phyloP scores from a whole-genome alignment of 2,797 vertebrate genomes.

The Thaleichthys pacificus region DNA sequence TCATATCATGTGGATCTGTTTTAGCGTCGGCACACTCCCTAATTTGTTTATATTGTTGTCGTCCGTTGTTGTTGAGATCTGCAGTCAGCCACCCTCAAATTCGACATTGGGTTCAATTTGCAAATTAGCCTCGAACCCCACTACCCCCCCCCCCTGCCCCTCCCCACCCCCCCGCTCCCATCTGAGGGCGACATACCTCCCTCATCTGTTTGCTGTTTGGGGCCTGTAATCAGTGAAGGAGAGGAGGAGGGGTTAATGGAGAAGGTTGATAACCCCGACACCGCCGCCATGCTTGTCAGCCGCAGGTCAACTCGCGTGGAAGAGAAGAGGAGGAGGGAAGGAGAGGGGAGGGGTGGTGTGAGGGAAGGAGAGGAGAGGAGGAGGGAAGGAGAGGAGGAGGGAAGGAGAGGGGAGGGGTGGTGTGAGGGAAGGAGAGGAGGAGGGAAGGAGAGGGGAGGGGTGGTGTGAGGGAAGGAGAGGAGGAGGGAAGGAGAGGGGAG shows the following conservation, averaged over 20 bases:
- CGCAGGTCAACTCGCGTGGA: constrained; percentile 62
- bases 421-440: constrained; percentile 7
- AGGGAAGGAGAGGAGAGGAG: constrained; percentile 11
- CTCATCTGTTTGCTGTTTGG: constrained; percentile 70
- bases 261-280: constrained; percentile 68
- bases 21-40: constrained; percentile 48
- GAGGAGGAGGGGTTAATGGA: constrained; percentile 66
- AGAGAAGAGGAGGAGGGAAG: constrained; percentile 49
- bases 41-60: constrained; percentile 61
- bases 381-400: constrained; percentile 8
- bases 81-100: constrained; percentile 57
- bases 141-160: neutral
- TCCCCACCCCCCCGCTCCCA: constrained; percentile 23
- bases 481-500: neutral
- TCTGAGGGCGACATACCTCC: constrained; percentile 57
- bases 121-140: constrained; percentile 52
- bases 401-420: neutral
- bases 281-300: constrained; percentile 43
- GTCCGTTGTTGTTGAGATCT: constrained; percentile 50
- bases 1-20: constrained; percentile 39
- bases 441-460: constrained; percentile 12
- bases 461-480: neutral
- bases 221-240: constrained; percentile 65
- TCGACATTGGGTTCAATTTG: constrained; percentile 60
- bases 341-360: neutral